Evolutionary conservation across 2,113 vertebrate species (phyloP), one percentile per base, ranked within the genome.

Genomic region (Meles meles): DNA sequence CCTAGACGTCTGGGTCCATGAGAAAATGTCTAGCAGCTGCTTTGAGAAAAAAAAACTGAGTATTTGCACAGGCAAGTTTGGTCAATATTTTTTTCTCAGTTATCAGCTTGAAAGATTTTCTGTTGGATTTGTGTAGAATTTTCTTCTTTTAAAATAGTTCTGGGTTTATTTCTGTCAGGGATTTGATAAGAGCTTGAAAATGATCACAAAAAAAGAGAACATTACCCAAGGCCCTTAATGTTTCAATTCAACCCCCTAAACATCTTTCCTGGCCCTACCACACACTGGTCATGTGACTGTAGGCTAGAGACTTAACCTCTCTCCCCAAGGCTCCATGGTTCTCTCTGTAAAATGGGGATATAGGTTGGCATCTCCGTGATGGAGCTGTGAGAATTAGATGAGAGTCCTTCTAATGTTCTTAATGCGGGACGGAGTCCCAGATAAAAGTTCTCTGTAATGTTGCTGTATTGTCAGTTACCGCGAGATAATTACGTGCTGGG

Each of bases 181-280:
- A 79, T 57, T 86, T 55, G 89, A 5, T 34, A 88, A 94, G 67
- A 97, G 93, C 59, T 93, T 72, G 14, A 85, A 91, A 95, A 80
- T 12, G 52, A 89, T 69, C 29, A 80, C 71, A 77, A 29, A 47
- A 72, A 39, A 14, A 77, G 5, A 49, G 34, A 88, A 61, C 3
- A 27, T 6, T 55, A 34, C 29, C 34, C 21, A 65, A 18, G 44
- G 6, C 49, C n/a, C 17, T 52, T 34, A 69, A 71, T 34, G 49
- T 76, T 76, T 76, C 85, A 65, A 34, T 59, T 59, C 71, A 74
- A 57, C 29, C n/a, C 11, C 14, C 34, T 7, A 9, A 63, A 79
- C 52, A 6, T 47, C 15, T 80, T 47, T 76, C 65, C 6, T 11
- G 15, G 0, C 27, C 44, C 7, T 7, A 21, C 34, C 11, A 39